Evolutionary conservation across 2,113 vertebrate species (phyloP).

Genomic region (Lagenorhynchus albirostris): DNA sequence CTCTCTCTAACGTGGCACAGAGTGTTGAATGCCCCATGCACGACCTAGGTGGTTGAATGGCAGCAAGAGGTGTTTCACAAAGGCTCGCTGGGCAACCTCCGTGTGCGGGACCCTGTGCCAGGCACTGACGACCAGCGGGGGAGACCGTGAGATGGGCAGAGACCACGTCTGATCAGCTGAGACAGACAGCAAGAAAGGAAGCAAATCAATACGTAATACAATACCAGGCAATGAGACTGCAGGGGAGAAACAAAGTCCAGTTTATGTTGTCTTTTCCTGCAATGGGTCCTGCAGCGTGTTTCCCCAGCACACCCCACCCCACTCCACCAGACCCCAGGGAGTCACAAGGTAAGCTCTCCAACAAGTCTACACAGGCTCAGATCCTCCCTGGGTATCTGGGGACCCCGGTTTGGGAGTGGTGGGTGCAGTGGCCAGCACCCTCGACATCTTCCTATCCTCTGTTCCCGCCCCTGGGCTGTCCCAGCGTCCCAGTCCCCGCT

Average conservation of each 20-base stretch:
- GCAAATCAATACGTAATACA: accelerated
- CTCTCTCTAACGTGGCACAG: background rate
- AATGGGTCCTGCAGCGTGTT: background rate
- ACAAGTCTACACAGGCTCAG: background rate
- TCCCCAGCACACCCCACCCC: background rate
- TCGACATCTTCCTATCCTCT: accelerated
- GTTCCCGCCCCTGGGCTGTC: background rate
- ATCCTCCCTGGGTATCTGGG: background rate
- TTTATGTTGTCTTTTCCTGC: background rate
- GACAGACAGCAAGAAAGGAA: background rate
- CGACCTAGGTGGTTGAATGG: background rate
- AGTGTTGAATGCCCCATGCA: background rate
- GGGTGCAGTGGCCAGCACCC: too few species aligned
- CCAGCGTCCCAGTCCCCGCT: background rate
- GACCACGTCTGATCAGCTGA: background rate
- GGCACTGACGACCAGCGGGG: accelerated
- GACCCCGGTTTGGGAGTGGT: background rate
- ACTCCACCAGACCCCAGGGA: background rate
- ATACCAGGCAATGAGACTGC: accelerated
- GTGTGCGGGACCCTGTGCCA: background rate
- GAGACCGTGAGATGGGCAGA: background rate
- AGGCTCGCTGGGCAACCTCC: too few species aligned
- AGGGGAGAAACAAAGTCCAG: background rate
- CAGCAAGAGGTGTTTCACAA: background rate
- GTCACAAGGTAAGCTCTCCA: background rate